Percentiles rank a stretch among this genome's conserved stretches.
Conservation (phyloP, 2,888 invertebrate genomes). For the Cataglyphis cursor region DNA sequence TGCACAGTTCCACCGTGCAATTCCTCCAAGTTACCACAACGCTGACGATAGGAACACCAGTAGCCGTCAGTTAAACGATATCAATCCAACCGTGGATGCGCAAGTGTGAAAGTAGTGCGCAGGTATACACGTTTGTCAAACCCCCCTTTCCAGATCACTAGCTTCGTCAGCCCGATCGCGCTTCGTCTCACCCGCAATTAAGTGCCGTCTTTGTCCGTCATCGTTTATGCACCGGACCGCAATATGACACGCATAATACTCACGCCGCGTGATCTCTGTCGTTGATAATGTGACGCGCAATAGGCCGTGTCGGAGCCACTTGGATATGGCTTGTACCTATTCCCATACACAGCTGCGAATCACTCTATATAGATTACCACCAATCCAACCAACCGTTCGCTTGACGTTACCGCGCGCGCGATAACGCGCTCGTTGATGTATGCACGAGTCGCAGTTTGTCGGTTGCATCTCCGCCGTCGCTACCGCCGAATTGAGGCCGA, state of each 20-base stretch:
- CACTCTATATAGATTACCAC: slow-evolving; percentile 24
- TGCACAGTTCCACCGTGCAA: slow-evolving; percentile 24
- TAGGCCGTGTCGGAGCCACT: slow-evolving; percentile 62
- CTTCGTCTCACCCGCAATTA: slow-evolving; percentile 6
- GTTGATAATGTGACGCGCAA: slow-evolving; percentile 66
- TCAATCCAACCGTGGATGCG: slow-evolving; percentile 17
- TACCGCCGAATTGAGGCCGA: slow-evolving; percentile 56
- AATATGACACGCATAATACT: slow-evolving; percentile 62
- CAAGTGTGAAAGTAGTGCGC: slow-evolving; percentile 37
- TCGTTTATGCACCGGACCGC: slow-evolving; percentile 34
- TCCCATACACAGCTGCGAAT: slow-evolving; percentile 26
- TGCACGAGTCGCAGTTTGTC: slow-evolving; percentile 66
- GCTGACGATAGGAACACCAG: slow-evolving; percentile 32
- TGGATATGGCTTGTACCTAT: slow-evolving; percentile 56
- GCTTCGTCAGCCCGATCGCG: background rate
- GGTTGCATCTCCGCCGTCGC: slow-evolving; percentile 57
- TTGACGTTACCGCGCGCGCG: slow-evolving; percentile 56
- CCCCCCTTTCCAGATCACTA: slow-evolving; percentile 37
- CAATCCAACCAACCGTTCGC: slow-evolving; percentile 26
- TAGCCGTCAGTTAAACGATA: slow-evolving; percentile 8
- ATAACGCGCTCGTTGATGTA: slow-evolving; percentile 71
- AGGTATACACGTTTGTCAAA: slow-evolving; percentile 26
- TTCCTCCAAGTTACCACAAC: slow-evolving; percentile 55
- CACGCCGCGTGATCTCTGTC: slow-evolving; percentile 67
- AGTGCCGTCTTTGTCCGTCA: slow-evolving; percentile 45